Evolutionary conservation across 2,888 invertebrate genomes (phyloP).

Genomic region (Hydraecia micacea): DNA sequence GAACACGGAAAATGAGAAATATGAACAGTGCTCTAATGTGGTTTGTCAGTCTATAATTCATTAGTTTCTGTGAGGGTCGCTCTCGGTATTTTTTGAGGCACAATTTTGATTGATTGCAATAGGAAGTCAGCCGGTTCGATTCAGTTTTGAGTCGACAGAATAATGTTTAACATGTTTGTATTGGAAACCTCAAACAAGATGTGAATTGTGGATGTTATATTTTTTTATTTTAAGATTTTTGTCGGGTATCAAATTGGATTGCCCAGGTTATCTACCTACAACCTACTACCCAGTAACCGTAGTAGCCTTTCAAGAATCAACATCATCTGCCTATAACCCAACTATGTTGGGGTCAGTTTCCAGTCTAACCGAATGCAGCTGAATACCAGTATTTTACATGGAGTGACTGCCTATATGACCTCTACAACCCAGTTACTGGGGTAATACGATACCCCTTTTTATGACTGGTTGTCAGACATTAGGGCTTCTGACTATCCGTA

Average conservation of each 20-base stretch:
- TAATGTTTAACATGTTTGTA: conserved; percentile 61
- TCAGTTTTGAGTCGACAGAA: conserved; percentile 43
- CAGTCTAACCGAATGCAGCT: no score
- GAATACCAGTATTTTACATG: no score
- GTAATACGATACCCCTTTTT: no score
- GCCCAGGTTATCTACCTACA: background rate
- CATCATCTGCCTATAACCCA: no score
- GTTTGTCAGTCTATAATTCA: conserved; percentile 61
- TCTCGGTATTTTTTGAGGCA: conserved; percentile 58
- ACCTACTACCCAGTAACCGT: background rate
- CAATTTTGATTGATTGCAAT: conserved; percentile 69
- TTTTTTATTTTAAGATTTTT: background rate
- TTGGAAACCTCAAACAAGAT: conserved; percentile 49
- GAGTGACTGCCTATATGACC: no score
- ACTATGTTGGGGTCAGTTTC: no score
- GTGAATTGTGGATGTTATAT: conserved; percentile 17
- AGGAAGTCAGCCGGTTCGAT: conserved; percentile 65
- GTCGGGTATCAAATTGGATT: background rate
- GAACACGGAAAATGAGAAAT: background rate
- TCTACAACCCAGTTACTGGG: no score
- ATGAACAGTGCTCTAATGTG: background rate
- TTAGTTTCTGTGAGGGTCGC: conserved; percentile 66
- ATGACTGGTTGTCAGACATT: no score
- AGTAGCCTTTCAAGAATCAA: no score
- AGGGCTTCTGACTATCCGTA: no score